Base-by-base conservation (phyloP, 2,888 invertebrate species). In the Oscheius myriophilus region DNA sequence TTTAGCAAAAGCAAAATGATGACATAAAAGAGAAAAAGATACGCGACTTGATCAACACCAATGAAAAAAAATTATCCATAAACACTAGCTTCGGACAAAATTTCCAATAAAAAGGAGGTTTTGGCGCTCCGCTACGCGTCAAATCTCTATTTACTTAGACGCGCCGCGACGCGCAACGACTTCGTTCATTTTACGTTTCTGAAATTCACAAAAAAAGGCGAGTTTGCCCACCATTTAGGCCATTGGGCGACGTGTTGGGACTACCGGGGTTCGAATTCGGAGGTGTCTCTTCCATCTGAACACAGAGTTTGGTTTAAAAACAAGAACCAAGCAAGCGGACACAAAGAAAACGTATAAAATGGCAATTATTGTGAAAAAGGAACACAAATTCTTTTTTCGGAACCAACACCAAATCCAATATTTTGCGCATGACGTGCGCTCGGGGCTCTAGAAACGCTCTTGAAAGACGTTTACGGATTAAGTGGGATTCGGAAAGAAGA, bases 391-490 rank as follows among this genome's bases (percentile, higher is more conserved):
- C 41, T 11, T 23, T 18, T 0, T 9, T n/a, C 7, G 23, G 43
- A 18, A 23, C 12, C 9, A 39, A 33, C n/a, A 33, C 21, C 26
- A 39, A 41, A 51, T 42, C 41, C 39, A 63, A 52, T 63, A 41
- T 62, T 52, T 63, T 21, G 12, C 41, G 11, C 18, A 23, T 63
- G 52, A 63, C 63, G 63, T 63, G 63, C 63, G 41, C 63, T 9
- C 23, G 2, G 11, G 51, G 55, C 46, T 65, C 49, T 55, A 55
- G 39, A 57, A 42, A 45, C n/a, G 39, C 57, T 25, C 58, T 66
- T 43, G 52, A 63, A 52, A 66, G 66, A 57, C 65, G 43, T 57
- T 65, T 39, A 33, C 57, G 66, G 66, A 66, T 66, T 66, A 66
- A 66, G 58, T 66, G 66, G 66, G 55, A 55, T 57, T 58, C 52